Base-by-base conservation (phyloP, 2,888 invertebrate species). In the Tenthredo livida region DNA sequence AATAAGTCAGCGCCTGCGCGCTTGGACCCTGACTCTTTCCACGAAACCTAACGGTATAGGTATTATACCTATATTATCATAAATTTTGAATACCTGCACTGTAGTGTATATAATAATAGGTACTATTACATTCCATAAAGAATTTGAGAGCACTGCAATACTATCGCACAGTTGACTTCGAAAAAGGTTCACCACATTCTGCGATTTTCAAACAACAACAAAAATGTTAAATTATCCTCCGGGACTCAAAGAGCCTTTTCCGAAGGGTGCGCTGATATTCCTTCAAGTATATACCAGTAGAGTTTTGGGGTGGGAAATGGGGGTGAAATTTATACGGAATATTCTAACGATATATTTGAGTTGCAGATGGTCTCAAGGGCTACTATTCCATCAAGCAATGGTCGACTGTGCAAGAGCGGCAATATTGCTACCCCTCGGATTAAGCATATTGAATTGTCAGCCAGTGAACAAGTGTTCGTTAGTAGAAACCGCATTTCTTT, bases 401-500 rank as follows among this genome's bases (percentile, higher is more conserved):
- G 97, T 97, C 88, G 97, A 97, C 93, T 97, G 97, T 91, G 97
- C 97, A 0, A 94, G 97, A 75, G 97, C 97, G 0, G 97, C 97
- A 80, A 96, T 97, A 85, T 94, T 97, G 61, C 94, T 97, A 84
- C 97, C 97, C 0, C 94, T 97, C 7, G 97, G 97, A 54, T 95
- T 96, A 86, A 97, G 97, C 86, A 97, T 97, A 90, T 95, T 97
- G 90, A 95, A 96, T 90, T 97, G 97, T 93, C 97, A 97, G 90
- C 97, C 97, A 0, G 97, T 97, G 85, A 96, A 97, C 94, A 97
- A 97, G 93, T 98, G 98, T 92, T 97, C 97, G 29, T 94, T 98
- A 87, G 96, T 98, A 77, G 98, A 98, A 93, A 98, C 97, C 7
- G 97, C 97, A 12, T 98, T 98, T 93, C 95, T 98, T 83, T 95